These are phyloP conservation scores for Benitochromis conjunctus DNA, from an alignment of 2,113 vertebrate species.

Conservation along the genomic window DNA sequence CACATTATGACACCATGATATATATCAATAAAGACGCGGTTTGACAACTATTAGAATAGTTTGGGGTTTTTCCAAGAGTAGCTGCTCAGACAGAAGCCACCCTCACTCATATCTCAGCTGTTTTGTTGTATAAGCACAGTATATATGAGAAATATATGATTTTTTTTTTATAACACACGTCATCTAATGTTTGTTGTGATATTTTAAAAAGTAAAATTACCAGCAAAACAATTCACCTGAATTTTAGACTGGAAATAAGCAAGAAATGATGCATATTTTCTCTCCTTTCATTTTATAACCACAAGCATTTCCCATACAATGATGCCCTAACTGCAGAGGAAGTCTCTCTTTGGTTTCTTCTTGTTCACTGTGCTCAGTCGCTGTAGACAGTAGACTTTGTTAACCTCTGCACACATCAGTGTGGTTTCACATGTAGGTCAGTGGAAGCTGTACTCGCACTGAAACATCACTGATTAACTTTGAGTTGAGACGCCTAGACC, in stretches of 20 bases:
- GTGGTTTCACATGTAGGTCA: neutral
- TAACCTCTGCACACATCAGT: neutral
- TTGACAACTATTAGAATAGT: neutral
- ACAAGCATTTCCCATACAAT: neutral
- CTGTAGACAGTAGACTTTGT: neutral
- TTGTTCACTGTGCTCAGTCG: neutral
- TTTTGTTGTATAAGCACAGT: neutral
- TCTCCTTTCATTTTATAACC: neutral
- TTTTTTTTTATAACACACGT: neutral
- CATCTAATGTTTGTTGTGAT: neutral
- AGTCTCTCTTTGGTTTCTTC: neutral
- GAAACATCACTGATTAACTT: conserved; percentile 49
- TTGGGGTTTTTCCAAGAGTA: neutral
- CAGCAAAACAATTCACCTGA: neutral
- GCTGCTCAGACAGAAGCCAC: neutral
- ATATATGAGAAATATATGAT: neutral
- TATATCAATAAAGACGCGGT: neutral
- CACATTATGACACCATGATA: no score
- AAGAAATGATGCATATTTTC: neutral
- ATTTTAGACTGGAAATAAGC: neutral
- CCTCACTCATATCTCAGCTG: neutral
- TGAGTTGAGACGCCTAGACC: neutral
- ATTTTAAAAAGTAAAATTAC: neutral
- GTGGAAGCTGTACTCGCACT: neutral
- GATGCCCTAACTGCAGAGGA: neutral